These are phyloP conservation scores for Brachionus plicatilis DNA, from an alignment of 1,140 invertebrate species.

Conservation along the genomic window DNA sequence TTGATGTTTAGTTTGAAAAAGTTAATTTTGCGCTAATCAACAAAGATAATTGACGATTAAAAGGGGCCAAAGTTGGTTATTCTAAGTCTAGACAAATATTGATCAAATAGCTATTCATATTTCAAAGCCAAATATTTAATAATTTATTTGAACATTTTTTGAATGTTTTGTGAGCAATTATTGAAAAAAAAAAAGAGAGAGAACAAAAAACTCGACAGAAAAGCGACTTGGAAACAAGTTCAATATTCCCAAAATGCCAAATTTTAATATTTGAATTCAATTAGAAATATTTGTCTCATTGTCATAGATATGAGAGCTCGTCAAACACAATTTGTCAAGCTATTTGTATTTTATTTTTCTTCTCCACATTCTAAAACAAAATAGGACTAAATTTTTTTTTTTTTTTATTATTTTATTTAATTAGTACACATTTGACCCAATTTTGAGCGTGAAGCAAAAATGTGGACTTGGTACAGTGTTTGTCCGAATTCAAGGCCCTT, in stretches of 20 bases:
- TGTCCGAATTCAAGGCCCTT: neutral
- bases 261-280: neutral
- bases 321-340: neutral
- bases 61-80: neutral
- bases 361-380: neutral
- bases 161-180: neutral
- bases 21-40: neutral
- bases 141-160: neutral
- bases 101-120: neutral
- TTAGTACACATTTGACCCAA: neutral
- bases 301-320: neutral
- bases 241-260: neutral
- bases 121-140: neutral
- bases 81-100: neutral
- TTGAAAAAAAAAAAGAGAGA: neutral
- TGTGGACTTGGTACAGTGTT: neutral
- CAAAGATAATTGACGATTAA: neutral
- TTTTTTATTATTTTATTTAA: neutral
- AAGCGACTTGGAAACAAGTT: neutral
- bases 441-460: neutral
- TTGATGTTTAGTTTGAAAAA: neutral
- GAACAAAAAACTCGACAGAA: neutral
- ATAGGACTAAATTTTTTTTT: neutral
- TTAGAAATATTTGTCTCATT: neutral
- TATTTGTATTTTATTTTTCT: neutral